phyloP scores from a whole-genome alignment of 35 echinoderm and acorn worm species.

The Lytechinus variegatus region DNA sequence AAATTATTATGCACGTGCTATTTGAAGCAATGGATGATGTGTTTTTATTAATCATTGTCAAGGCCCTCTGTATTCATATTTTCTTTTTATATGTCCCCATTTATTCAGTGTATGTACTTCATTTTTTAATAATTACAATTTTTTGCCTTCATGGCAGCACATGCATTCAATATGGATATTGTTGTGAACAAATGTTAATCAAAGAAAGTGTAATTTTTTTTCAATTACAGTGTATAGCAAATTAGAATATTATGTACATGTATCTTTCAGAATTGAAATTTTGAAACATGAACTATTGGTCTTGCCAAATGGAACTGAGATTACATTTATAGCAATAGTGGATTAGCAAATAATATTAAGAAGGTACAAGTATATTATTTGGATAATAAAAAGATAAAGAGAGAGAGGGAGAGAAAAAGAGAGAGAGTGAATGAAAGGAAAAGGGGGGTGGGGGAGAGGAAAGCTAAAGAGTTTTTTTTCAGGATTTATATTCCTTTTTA shows the following conservation, averaged over 20 bases:
- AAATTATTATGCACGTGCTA: background rate
- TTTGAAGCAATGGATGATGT: background rate
- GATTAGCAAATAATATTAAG: too few relatives aligned
- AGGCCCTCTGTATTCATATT: background rate
- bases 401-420: background rate
- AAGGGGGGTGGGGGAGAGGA: background rate
- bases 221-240: background rate
- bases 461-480: background rate
- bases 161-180: too few relatives aligned
- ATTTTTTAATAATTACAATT: too few relatives aligned
- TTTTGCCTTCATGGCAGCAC: too few relatives aligned
- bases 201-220: background rate
- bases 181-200: background rate
- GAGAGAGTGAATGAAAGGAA: background rate
- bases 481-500: too few relatives aligned
- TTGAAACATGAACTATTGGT: background rate
- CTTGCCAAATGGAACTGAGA: background rate
- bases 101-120: background rate
- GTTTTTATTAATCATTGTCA: background rate
- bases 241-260: background rate
- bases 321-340: background rate
- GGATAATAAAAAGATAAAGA: background rate
- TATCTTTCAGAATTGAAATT: background rate
- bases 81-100: background rate
- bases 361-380: too few relatives aligned